Evolutionary conservation across 1,140 invertebrate species (phyloP), one percentile per base, ranked within the genome.

Genomic region (Heterodera schachtii): DNA sequence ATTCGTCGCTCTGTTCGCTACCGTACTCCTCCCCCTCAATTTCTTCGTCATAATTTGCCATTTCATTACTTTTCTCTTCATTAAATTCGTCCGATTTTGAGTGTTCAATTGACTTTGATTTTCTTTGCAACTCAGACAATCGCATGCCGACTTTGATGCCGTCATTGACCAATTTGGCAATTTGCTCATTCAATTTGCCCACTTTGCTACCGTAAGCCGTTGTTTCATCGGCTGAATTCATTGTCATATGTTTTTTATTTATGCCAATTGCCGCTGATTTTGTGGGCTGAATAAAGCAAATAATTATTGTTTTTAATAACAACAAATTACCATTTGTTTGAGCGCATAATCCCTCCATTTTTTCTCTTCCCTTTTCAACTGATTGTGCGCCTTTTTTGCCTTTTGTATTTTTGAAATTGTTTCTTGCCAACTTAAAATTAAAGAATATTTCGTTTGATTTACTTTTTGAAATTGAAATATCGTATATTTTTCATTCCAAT

Each of bases 141-240:
- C 69, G 43, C 9, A 66, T 41, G 21, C 60, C 31, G 44, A 78
- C 5, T 46, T 21, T 60, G 69, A 78, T 78, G 19, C 76, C 76
- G 16, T 78, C 52, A 41, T 78, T 78, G 21, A 78, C 76, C 47
- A 78, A 46, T 70, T 41, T 43, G 11, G 69, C n/a, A 11, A 78
- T 60, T 46, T 69, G 66, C 3, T 46, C 21, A 6, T 78, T 64
- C 46, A 78, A 13, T 44, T 66, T 46, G 21, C 21, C n/a, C 43
- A 43, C 5, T 78, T 78, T 78, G 9, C 16, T 60, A 7, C 9
- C 21, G 47, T 49, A 78, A 69, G 47, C 66, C 47, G 19, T 69
- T 69, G 21, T 41, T 0, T 16, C 3, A 21, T 31, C 52, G 3
- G n/a, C 64, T 0, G 46, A 49, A 57, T 57, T 44, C n/a, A 31